Evolutionary conservation across 2,113 vertebrate genomes (phyloP), one percentile per base, ranked within the genome.

Genomic region (Lagenorhynchus albirostris): DNA sequence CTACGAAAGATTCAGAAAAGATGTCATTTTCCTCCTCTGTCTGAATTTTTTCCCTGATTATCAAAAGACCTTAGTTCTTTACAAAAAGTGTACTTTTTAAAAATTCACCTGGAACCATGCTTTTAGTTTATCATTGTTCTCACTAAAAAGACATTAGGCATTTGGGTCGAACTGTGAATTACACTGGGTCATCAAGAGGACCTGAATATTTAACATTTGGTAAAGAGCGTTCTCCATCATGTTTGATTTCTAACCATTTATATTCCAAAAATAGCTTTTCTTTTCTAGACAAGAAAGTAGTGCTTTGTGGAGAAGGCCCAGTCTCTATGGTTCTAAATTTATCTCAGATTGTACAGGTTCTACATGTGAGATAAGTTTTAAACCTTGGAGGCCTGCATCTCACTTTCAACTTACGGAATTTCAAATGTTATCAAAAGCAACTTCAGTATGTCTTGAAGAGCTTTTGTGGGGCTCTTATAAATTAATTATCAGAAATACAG

Each of bases 1-100:
- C 85, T 71, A 53, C 79, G 41, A 88, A 97, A 97, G 95, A 98
- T 95, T 98, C 97, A 98, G 94, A 98, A 98, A 98, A 82, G 97
- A 89, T 82, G 92, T 81, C 86, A 96, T 82, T 97, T 98, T 90
- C 33, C 55, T 76, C 87, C 73, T 95, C 84, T 97, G 36, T 92
- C 88, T 96, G 77, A 96, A 65, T 73, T 97, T 91, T 98, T 94
- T 95, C 81, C 33, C 15, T 80, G 80, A 73, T 97, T 93, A 98
- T 89, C 96, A 44, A 98, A 96, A 92, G 97, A 98, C 97, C 76
- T 96, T 62, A 95, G 82, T 96, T 84, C 97, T 95, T 98, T 79
- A 97, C 82, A 93, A 94, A n/a, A 89, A 84, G 68, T 95, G 96
- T 87, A 53, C 50, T 86, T 94, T 94, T 93, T 71, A 26, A 94